Evolutionary conservation across 37 sponge, comb jelly and placozoan species (phyloP).

Genomic region (Eunapius fragilis): DNA sequence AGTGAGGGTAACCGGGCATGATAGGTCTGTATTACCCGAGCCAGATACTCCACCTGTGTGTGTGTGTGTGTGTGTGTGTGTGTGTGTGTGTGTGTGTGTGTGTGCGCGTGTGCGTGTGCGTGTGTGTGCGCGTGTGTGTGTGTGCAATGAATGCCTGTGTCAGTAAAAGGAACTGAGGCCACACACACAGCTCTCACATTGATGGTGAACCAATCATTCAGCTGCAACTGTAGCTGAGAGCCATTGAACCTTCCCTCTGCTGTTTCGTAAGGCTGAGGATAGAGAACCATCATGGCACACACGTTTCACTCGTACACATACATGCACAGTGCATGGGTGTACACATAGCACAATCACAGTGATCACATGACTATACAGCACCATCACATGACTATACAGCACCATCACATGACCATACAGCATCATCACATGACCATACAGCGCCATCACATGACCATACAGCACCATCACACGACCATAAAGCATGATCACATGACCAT

Average conservation of each 20-base stretch:
- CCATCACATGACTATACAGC: no score
- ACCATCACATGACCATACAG: no score
- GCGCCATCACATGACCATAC: no score
- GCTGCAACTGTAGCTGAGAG: constrained; percentile 9
- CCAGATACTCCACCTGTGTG: constrained; percentile 42
- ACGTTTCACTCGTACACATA: background rate
- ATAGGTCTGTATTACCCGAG: constrained; percentile 36
- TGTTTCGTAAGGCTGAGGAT: constrained; percentile 7
- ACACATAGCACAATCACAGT: background rate
- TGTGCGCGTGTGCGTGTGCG: background rate
- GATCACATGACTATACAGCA: background rate
- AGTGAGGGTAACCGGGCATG: constrained; percentile 43
- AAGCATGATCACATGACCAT: no score
- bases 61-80: background rate
- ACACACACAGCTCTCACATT: constrained; percentile 21
- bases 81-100: background rate
- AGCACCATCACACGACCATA: no score
- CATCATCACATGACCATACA: no score
- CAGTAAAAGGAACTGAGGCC: background rate
- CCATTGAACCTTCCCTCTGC: constrained; percentile 5
- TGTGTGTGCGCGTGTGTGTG: background rate
- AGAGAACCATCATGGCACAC: background rate
- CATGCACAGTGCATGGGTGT: background rate
- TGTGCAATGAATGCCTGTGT: background rate
- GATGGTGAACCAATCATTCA: constrained; percentile 15